Conservation (phyloP, 92 coral and sea anemone genomes). For the Pocillopora meandrina region DNA sequence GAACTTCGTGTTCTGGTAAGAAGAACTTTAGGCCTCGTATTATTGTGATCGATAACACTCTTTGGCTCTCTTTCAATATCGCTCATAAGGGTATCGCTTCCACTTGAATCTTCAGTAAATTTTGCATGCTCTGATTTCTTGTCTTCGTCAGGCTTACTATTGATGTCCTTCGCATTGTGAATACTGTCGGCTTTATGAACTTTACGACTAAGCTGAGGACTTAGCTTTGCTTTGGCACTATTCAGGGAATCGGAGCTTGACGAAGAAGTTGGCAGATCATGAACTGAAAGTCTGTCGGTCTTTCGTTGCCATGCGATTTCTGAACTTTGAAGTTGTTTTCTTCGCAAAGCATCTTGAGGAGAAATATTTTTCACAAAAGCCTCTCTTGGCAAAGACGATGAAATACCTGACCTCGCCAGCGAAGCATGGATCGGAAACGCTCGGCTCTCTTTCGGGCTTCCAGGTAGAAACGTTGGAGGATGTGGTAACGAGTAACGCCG, state of each 20-base stretch:
- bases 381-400: constrained; percentile 29
- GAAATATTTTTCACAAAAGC: constrained; percentile 10
- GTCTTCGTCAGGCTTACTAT: neutral
- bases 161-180: neutral
- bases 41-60: constrained; percentile 2
- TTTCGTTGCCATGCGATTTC: neutral
- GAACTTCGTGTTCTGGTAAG: constrained; percentile 48
- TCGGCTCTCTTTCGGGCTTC: constrained; percentile 38
- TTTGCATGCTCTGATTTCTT: neutral
- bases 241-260: constrained; percentile 29
- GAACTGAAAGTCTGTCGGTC: constrained; percentile 26
- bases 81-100: neutral
- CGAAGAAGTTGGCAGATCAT: constrained; percentile 18
- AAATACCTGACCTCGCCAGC: constrained; percentile 1
- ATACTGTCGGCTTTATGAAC: neutral
- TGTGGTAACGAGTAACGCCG: constrained; percentile 42
- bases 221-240: constrained; percentile 6
- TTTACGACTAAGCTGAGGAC: constrained; percentile 33
- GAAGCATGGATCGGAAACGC: constrained; percentile 9
- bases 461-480: constrained; percentile 37
- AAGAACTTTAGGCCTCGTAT: constrained; percentile 22
- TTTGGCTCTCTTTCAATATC: constrained; percentile 10
- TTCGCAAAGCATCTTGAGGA: constrained; percentile 15
- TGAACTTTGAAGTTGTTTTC: neutral
- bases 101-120: neutral